Evolutionary conservation across 2,797 vertebrate genomes (phyloP), one percentile per base, ranked within the genome.

Genomic region (Zalophus californianus): DNA sequence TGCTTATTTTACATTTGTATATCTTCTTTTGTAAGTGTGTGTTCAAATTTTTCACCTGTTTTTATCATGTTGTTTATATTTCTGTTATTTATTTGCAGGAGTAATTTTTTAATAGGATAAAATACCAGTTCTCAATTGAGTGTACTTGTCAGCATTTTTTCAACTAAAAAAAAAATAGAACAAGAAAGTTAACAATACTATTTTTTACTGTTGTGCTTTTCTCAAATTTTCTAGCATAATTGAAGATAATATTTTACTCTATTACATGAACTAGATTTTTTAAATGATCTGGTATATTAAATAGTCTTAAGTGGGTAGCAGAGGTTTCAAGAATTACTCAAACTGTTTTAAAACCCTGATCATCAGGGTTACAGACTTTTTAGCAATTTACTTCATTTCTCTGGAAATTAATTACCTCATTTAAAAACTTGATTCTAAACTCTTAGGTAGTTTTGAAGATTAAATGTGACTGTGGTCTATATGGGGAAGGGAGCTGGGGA

Each of bases 91-190:
- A 52, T 72, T 41, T 72, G 8, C 27, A 75, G 6, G 20, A 32
- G 23, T 13, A 21, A 75, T 79, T 94, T 89, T 64, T 77, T 75
- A 84, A 86, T 52, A 58, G 48, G 78, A 92, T 79, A 85, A 84
- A 86, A 75, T 13, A 62, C 10, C 3, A 27, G 7, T 50, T 91
- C 41, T 72, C 27, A 91, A 50, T 5, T 62, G 77, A 60, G 16
- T 20, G 18, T 44, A 15, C 16, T 21, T 73, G 8, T 54, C 20
- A 77, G 15, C 27, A 44, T 70, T 16, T 80, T 75, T 38, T 77
- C 15, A 93, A 90, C 15, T 60, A 44, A 82, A 75, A 83, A 90
- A 9, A 38, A 58, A 23, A 29, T 7, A 27, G 9, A 72, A 78
- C 5, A 90, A 90, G 23, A 66, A 78, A 58, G 54, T 64, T 8